Base-by-base conservation (phyloP, 2,797 vertebrate species). In the Pogonophryne albipinna region DNA sequence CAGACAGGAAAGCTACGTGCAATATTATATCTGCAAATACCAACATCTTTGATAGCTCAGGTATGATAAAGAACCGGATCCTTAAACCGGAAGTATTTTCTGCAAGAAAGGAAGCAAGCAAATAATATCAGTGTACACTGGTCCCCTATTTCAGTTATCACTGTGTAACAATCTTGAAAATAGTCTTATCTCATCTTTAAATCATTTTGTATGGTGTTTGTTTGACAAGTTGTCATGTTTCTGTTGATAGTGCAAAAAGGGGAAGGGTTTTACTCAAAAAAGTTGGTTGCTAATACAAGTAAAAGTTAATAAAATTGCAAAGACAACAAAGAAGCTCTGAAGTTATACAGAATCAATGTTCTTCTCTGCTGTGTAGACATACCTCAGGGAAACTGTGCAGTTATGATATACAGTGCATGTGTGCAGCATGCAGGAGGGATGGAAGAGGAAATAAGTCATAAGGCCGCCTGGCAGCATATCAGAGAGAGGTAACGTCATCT, bases 401-500 rank as follows among this genome's bases (percentile, higher is more conserved):
- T 83, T 85, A 52, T 87, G 80, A 85, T 86, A 85, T 69, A 80
- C 20, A n/a, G 73, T 79, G 66, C 76, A 82, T 77, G 59, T 78
- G 84, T 90, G 80, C 79, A 85, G 77, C 75, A n/a, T 82, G 80
- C 71, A 74, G 82, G 61, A 76, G 80, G 77, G 68, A 84, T 85
- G 69, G 69, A 83, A 72, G 57, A 74, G 71, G 80, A 84, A 87
- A 78, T 61, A 80, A 85, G 86, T 82, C 72, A 72, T 88, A 76
- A 86, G 70, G 71, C 79, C 63, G 59, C 53, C 76, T 91, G 89
- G 88, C 85, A 82, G 74, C 65, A 64, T 84, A 86, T 92, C 79
- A 89, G 77, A 92, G 85, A 42, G 66, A 74, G 58, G 60, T 81
- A 79, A 88, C 88, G 76, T 93, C 89, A 92, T 91, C 80, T 67